Conservation (phyloP, 1,140 invertebrate species). For the Amyelois transitella region DNA sequence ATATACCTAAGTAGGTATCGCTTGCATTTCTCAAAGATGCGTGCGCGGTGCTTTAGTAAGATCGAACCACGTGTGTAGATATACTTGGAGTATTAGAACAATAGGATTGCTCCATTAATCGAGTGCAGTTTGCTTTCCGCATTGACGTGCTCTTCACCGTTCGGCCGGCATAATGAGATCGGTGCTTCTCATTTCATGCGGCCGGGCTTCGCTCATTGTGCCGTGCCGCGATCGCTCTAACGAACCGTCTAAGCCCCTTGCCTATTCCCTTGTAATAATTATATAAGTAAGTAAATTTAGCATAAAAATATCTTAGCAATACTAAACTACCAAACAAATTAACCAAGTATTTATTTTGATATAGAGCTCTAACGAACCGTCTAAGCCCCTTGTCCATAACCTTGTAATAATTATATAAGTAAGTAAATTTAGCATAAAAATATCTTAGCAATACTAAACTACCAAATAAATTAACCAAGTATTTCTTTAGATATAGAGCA, state of each 20-base stretch:
- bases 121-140: slow-evolving; percentile 23
- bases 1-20: neutral
- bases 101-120: slow-evolving; percentile 31
- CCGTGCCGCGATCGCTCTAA: slow-evolving; percentile 11
- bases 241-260: slow-evolving; percentile 12
- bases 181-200: slow-evolving; percentile 27
- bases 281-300: neutral
- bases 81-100: slow-evolving; percentile 14
- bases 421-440: slow-evolving; percentile 10
- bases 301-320: neutral
- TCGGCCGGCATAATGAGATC: slow-evolving; percentile 34
- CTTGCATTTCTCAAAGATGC: neutral
- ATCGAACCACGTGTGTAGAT: too few species aligned
- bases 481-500: too few species aligned
- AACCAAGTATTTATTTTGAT: too few species aligned
- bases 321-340: neutral
- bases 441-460: too few species aligned
- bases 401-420: neutral
- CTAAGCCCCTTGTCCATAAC: slow-evolving; percentile 1
- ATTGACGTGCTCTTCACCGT: slow-evolving; percentile 31
- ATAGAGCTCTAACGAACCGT: slow-evolving; percentile 18
- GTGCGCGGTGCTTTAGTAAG: too few species aligned
- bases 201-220: slow-evolving; percentile 9
- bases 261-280: neutral
- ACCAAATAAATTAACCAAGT: neutral